These are phyloP conservation scores for Mnemiopsis leidyi DNA, from an alignment of 37 sponge, comb jelly and placozoan species.

Conservation along the genomic window DNA sequence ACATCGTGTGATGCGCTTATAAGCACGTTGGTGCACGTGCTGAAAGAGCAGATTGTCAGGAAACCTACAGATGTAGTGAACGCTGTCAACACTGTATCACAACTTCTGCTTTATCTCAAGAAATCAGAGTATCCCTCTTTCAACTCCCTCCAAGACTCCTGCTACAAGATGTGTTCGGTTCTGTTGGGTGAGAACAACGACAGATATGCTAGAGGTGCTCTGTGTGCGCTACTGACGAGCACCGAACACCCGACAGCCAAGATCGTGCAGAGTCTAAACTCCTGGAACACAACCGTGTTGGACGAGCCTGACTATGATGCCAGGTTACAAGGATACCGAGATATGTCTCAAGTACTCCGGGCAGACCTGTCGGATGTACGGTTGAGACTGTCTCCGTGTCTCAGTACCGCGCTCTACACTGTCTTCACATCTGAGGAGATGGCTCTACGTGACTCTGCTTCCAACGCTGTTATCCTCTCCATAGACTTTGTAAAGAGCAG, in stretches of 20 bases:
- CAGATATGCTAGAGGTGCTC: not conserved
- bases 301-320: slow-evolving; percentile 59
- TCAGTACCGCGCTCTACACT: slow-evolving; percentile 23
- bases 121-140: not conserved
- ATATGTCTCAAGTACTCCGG: not conserved
- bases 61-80: slow-evolving; percentile 29
- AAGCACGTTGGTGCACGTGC: slow-evolving; percentile 2
- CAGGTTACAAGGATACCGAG: slow-evolving; percentile 39
- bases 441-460: slow-evolving; percentile 53
- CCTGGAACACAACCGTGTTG: slow-evolving; percentile 21
- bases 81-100: not conserved
- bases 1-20: not conserved
- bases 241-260: not conserved
- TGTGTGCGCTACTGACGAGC: not conserved
- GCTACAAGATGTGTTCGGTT: not conserved
- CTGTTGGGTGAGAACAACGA: not conserved
- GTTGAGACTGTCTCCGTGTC: slow-evolving; percentile 1
- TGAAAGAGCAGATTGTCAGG: not conserved
- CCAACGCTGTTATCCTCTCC: not conserved
- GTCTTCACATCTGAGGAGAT: slow-evolving; percentile 47
- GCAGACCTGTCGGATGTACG: not conserved
- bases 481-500: not conserved
- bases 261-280: not conserved
- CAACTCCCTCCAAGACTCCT: not conserved
- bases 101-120: not conserved